phyloP scores from a whole-genome alignment of 2,797 vertebrate species.

The Sciurus vulgaris region DNA sequence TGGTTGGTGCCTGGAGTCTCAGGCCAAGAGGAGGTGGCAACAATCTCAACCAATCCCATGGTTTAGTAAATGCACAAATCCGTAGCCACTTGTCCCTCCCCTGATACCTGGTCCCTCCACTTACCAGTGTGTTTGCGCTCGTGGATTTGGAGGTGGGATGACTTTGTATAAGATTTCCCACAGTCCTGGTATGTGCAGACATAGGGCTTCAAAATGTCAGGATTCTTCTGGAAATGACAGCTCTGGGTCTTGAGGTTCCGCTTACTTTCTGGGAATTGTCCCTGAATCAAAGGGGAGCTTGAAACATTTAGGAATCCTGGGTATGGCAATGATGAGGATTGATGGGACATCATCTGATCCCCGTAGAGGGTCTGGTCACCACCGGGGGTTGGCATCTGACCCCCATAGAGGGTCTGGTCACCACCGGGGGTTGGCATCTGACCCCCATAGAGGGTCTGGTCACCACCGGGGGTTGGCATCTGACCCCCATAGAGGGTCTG shows the following conservation, averaged over 20 bases:
- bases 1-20: background rate
- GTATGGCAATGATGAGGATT: background rate
- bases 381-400: background rate
- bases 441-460: background rate
- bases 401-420: background rate
- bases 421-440: accelerated
- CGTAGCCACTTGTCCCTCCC: background rate
- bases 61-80: background rate
- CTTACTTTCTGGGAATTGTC: background rate
- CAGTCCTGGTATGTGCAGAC: slow-evolving; percentile 47
- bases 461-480: background rate
- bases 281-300: background rate
- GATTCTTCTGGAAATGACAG: background rate
- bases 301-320: background rate
- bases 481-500: background rate
- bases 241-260: background rate
- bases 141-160: slow-evolving; percentile 37
- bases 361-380: background rate
- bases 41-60: background rate
- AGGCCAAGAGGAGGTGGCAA: background rate
- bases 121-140: slow-evolving; percentile 67
- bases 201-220: background rate
- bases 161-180: slow-evolving; percentile 38
- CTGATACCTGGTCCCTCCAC: background rate
- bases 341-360: background rate